A percentile compares a stretch with the other conserved stretches of the same genome.
Evolutionary conservation across 2,113 vertebrate species (phyloP).

Genomic region (Eurypyga helias): DNA sequence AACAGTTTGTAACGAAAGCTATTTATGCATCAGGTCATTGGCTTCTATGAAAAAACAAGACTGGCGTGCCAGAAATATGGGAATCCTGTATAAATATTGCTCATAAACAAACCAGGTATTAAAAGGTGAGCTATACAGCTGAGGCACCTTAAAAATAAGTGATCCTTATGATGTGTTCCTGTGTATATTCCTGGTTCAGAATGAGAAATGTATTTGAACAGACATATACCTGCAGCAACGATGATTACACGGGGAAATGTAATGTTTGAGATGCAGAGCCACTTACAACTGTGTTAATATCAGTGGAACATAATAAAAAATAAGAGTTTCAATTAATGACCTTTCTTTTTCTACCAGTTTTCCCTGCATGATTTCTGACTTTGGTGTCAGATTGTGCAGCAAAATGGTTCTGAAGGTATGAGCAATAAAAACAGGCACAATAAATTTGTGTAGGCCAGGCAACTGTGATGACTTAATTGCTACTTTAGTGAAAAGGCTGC

Average conservation of each 20-base stretch:
- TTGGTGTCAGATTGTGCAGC: slow-evolving; percentile 48
- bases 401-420: slow-evolving; percentile 57
- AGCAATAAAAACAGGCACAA: slow-evolving; percentile 62
- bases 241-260: slow-evolving; percentile 13
- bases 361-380: slow-evolving; percentile 57
- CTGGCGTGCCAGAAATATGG: neutral
- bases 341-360: slow-evolving; percentile 56
- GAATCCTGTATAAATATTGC: neutral
- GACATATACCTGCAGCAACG: slow-evolving; percentile 4
- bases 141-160: neutral
- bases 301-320: slow-evolving; percentile 45
- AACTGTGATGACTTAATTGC: slow-evolving; percentile 75
- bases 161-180: neutral
- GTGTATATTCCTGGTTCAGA: neutral
- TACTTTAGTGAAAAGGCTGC: slow-evolving; percentile 67
- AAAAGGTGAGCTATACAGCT: neutral
- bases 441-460: slow-evolving; percentile 65
- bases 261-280: slow-evolving; percentile 18
- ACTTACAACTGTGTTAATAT: slow-evolving; percentile 62
- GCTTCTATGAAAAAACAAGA: neutral
- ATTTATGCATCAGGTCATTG: neutral
- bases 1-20: neutral
- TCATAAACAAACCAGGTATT: slow-evolving; percentile 7
- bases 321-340: slow-evolving; percentile 57
- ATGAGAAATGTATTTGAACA: slow-evolving; percentile 10